Evolutionary conservation across 2,113 vertebrate genomes (phyloP), one percentile per base, ranked within the genome.

Genomic region (Zosterops japonicus): DNA sequence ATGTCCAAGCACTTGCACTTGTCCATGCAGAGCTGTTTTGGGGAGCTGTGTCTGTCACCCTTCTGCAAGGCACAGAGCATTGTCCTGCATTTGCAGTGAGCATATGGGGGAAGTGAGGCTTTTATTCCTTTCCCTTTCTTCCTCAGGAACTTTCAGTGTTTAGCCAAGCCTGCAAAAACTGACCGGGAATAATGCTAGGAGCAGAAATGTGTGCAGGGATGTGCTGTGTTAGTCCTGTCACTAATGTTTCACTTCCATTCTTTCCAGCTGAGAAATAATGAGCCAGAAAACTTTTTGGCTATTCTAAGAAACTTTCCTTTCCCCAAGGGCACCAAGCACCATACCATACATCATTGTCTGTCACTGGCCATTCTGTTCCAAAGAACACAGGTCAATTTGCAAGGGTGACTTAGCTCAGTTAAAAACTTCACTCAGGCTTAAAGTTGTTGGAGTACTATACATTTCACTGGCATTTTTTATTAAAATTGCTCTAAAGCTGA

Each of bases 1-100:
- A 3, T 12, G 41, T 28, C 31, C 72, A n/a, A 6, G 0, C 4
- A 1, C 20, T 12, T 55, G 20, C 19, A 21, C 12, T 47, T 79
- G 56, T 27, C 52, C 1, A 1, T n/a, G 46, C 12, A 53, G 33
- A 79, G 59, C 33, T 53, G 5, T 27, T 27, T 13, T 0, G 0
- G 31, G 60, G 35, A 67, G 12, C 9, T 0, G 0, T 39, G 21
- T 19, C 41, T 42, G 39, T 23, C 59, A 44, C 46, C 24, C 13
- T 67, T 63, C 42, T n/a, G 19, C 61, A 65, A 70, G 47, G 77
- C 55, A 72, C 33, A 76, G 41, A 76, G 67, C 59, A 39, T 19
- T 39, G 35, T 11, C 35, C 25, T 44, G 49, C 2, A 0, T 36
- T 59, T 31, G 4, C 4, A 4, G 28, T 1, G 4, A 81, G 15